Conservation (phyloP, 2,888 invertebrate genomes). For the Acholoe squamosa region DNA sequence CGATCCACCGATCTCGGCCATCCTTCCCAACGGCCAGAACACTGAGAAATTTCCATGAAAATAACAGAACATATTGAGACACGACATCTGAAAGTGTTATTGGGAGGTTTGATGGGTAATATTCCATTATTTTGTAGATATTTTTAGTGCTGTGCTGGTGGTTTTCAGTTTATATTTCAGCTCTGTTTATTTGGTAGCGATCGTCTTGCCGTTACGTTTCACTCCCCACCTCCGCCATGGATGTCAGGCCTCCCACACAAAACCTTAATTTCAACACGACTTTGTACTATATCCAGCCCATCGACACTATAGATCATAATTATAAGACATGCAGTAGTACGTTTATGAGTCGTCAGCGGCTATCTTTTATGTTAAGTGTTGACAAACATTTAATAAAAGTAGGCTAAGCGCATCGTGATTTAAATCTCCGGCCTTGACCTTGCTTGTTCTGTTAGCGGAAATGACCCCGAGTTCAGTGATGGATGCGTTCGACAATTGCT, state of each 20-base stretch:
- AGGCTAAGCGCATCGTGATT: background rate
- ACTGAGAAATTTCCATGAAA: background rate
- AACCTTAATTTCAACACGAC: too few species aligned
- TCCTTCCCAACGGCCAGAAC: background rate
- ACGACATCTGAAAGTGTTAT: background rate
- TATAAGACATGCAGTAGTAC: too few species aligned
- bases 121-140: background rate
- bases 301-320: too few species aligned
- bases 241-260: too few species aligned
- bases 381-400: constrained; percentile 1
- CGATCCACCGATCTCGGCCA: background rate
- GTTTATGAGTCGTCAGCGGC: too few species aligned
- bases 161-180: background rate
- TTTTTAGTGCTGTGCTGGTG: background rate
- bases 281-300: too few species aligned
- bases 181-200: background rate
- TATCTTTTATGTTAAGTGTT: background rate
- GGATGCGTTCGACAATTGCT: too few species aligned
- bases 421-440: constrained; percentile 42
- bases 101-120: background rate
- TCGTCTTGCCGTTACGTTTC: constrained; percentile 43
- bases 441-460: constrained; percentile 4
- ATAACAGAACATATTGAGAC: background rate
- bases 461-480: too few species aligned
- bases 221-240: too few species aligned